Evolutionary conservation across 2,888 invertebrate species (phyloP), one percentile per base, ranked within the genome.

Genomic region (Hyppa rectilinea): DNA sequence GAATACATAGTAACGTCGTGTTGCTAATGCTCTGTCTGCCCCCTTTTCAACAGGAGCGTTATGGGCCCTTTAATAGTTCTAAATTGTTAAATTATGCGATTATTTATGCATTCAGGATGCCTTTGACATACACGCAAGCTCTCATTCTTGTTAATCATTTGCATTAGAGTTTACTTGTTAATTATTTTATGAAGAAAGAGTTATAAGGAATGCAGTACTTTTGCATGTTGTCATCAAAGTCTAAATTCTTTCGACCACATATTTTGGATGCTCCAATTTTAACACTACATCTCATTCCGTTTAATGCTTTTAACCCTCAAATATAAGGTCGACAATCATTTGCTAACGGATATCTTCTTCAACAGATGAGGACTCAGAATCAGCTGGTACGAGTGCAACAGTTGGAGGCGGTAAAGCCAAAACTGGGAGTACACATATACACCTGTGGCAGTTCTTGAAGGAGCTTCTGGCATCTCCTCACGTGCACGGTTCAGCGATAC

Each of bases 401-500:
- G 77, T 87, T 65, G 89, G 85, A n/a, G 91, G 89, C 20, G 93
- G 92, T 26, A 95, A 95, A 74, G 87, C 90, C 23, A 96, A 96
- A 85, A 95, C 96, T 55, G 97, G 97, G 59, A 98, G 98, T 80
- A 98, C 99, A 0, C 99, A 99, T 93, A 99, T 99, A 85, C 99
- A 99, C 92, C 96, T 99, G 58, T 99, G 99, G 99, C 99, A 99
- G 95, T 99, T 99, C 94, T 96, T 99, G 65, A 99, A 99, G 92
- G 99, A 99, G 92, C 97, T 99, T 23, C 96, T 99, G 1, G 97
- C 98, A 29, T 97, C 98, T 62, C 98, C 99, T 0, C 98, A 98
- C 84, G 95, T 97, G 43, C 98, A 99, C 92, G 98, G 99, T 17
- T 98, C 98, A 6, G 99, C 99, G 91, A 99, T 99, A 90, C 97